phyloP scores from a whole-genome alignment of 2,888 invertebrate genomes.

The Hydropsyche betteni region DNA sequence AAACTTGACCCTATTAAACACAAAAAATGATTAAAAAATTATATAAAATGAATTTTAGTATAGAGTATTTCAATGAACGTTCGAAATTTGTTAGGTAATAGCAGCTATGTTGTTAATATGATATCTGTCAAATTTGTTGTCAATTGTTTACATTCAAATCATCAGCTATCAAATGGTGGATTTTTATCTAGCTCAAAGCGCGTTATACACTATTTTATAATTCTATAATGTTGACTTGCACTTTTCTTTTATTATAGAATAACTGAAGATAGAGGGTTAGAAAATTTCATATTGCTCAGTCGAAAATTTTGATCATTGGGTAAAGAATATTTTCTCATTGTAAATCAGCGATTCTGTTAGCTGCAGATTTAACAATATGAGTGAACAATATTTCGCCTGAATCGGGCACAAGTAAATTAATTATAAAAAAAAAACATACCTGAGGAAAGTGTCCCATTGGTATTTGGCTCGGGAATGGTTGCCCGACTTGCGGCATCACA shows the following conservation, averaged over 20 bases:
- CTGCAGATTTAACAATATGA: not conserved
- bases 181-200: no score
- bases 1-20: constrained; percentile 44
- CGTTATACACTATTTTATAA: no score
- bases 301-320: not conserved
- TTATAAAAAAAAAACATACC: constrained; percentile 31
- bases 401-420: no score
- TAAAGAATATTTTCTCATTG: not conserved
- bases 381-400: not conserved
- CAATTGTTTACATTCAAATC: no score
- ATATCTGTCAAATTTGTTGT: no score
- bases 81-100: no score
- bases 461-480: constrained; percentile 46
- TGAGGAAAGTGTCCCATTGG: constrained; percentile 50
- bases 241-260: not conserved
- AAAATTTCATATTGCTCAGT: no score
- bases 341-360: not conserved
- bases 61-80: no score
- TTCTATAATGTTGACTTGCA: not conserved
- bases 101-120: no score
- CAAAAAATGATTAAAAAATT: no score
- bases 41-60: no score
- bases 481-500: constrained; percentile 47
- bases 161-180: no score
- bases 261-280: not conserved